phyloP scores from a whole-genome alignment of 2,888 invertebrate species.

The Scelioninae gen. 1 region DNA sequence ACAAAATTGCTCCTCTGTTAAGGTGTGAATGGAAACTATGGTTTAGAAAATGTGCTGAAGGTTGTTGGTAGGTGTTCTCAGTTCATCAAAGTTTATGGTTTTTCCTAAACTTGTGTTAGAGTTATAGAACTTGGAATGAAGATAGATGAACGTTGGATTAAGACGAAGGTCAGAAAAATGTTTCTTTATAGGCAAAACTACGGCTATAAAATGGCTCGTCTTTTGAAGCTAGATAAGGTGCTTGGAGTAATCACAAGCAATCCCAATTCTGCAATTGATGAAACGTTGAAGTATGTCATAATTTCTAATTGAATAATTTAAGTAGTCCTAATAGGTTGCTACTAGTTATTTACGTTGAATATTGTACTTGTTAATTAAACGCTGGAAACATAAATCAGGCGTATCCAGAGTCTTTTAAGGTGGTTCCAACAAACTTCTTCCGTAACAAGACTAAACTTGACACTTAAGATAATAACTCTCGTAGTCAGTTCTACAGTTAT shows the following conservation, averaged over 20 bases:
- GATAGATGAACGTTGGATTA: too few relatives aligned
- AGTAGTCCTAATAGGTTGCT: not conserved
- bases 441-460: slow-evolving; percentile 37
- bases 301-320: slow-evolving; percentile 21
- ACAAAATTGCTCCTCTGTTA: too few relatives aligned
- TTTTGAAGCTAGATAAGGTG: slow-evolving; percentile 1
- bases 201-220: not conserved
- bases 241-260: slow-evolving; percentile 14
- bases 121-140: too few relatives aligned
- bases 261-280: slow-evolving; percentile 16
- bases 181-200: too few relatives aligned
- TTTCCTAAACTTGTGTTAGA: too few relatives aligned
- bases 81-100: too few relatives aligned
- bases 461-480: slow-evolving; percentile 39
- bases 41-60: too few relatives aligned
- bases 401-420: slow-evolving; percentile 26
- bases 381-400: slow-evolving; percentile 36
- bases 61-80: too few relatives aligned
- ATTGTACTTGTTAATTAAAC: slow-evolving; percentile 47
- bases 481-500: slow-evolving; percentile 25
- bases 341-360: not conserved
- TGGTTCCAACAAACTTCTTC: slow-evolving; percentile 35
- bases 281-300: not conserved
- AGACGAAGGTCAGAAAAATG: too few relatives aligned
- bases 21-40: too few relatives aligned